Evolutionary conservation across 2,888 invertebrate genomes (phyloP).

Genomic region (Microchrysa polita): DNA sequence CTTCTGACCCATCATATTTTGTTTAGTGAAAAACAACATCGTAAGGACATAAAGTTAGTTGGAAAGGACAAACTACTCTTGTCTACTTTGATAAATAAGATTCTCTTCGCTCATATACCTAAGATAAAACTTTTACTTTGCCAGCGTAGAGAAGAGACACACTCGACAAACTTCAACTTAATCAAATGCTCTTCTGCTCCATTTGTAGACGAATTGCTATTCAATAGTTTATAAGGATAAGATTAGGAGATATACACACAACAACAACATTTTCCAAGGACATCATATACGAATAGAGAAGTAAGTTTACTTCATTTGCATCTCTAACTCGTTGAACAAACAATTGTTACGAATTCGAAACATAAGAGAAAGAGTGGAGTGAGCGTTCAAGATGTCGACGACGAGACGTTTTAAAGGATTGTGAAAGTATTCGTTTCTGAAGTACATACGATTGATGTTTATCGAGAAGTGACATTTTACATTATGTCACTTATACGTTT

Average conservation of each 20-base stretch:
- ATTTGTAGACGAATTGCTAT: conserved; percentile 35
- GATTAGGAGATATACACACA: background rate
- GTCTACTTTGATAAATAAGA: background rate
- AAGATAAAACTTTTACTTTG: too few relatives aligned
- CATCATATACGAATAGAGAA: background rate
- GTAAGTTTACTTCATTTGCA: conserved; percentile 36
- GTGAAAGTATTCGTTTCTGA: background rate
- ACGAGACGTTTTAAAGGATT: background rate
- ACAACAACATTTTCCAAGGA: conserved; percentile 1
- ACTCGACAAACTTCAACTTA: conserved; percentile 26
- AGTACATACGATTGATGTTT: background rate
- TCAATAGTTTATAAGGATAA: conserved; percentile 23
- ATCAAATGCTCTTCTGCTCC: conserved; percentile 38
- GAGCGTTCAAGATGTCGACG: background rate
- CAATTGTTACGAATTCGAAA: conserved; percentile 16
- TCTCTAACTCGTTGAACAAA: conserved; percentile 20
- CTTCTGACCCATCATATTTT: too few relatives aligned
- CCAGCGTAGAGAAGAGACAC: background rate
- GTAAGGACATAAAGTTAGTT: background rate
- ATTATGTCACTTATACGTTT: background rate
- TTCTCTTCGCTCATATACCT: background rate
- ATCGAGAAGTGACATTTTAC: background rate
- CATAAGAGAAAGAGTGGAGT: too few relatives aligned
- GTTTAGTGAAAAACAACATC: background rate
- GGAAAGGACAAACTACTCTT: background rate